Evolutionary conservation across 2,888 invertebrate genomes (phyloP).

Genomic region (Colostygia pectinataria): DNA sequence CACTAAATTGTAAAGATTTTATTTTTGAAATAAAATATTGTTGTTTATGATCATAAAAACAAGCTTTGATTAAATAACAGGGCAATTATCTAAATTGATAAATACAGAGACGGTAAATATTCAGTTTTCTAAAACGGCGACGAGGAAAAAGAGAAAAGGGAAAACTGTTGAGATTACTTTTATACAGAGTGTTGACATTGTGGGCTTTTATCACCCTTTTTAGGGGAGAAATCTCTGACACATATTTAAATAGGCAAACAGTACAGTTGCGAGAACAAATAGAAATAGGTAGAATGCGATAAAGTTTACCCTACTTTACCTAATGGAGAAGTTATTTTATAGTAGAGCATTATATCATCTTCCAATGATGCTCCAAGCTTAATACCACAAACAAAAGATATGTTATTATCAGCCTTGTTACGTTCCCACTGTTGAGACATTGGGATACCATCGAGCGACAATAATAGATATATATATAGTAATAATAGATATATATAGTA

Average conservation of each 20-base stretch:
- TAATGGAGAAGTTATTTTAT: slow-evolving; percentile 7
- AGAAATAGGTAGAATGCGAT: slow-evolving; percentile 52
- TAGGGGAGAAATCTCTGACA: slow-evolving; percentile 76
- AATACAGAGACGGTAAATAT: slow-evolving; percentile 10
- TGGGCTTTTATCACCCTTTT: slow-evolving; percentile 79
- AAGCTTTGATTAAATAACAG: background rate
- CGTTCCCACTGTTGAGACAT: no score
- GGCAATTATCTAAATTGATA: slow-evolving; percentile 7
- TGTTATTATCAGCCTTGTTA: no score
- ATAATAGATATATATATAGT: no score
- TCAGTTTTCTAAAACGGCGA: slow-evolving; percentile 35
- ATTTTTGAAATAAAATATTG: no score
- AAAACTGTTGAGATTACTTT: slow-evolving; percentile 77
- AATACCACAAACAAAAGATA: no score
- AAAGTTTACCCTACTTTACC: slow-evolving; percentile 36
- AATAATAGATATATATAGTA: no score
- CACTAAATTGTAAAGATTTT: no score
- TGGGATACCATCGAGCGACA: no score
- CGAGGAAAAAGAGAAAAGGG: slow-evolving; percentile 42
- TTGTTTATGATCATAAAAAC: no score
- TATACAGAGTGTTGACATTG: slow-evolving; percentile 74
- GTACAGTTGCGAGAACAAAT: slow-evolving; percentile 61
- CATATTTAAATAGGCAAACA: slow-evolving; percentile 81
- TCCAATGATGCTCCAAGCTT: no score
- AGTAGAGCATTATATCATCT: background rate